Evolutionary conservation across 2,113 vertebrate species (phyloP).

Genomic region (Vulpes vulpes): DNA sequence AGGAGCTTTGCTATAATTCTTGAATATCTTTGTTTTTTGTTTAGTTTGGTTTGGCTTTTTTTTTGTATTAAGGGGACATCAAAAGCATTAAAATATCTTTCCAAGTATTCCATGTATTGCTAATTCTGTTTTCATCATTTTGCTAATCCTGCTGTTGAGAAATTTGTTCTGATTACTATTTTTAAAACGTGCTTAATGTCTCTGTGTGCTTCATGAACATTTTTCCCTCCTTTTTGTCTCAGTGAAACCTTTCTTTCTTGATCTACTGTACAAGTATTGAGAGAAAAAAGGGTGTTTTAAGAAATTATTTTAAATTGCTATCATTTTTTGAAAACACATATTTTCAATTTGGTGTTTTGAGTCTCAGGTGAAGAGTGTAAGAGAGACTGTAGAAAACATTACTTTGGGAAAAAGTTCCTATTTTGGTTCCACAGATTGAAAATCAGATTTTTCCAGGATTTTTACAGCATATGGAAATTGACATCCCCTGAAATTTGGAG

Average conservation of each 20-base stretch:
- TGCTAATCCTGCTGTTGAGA: slow-evolving; percentile 75
- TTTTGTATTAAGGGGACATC: slow-evolving; percentile 46
- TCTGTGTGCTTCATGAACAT: slow-evolving; percentile 69
- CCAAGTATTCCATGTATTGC: slow-evolving; percentile 68
- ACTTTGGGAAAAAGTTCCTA: slow-evolving; percentile 39
- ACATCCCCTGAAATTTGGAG: slow-evolving; percentile 76
- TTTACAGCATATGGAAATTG: slow-evolving; percentile 72
- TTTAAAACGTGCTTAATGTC: slow-evolving; percentile 76
- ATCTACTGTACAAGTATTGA: slow-evolving; percentile 82
- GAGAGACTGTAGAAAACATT: slow-evolving; percentile 78
- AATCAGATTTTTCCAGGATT: slow-evolving; percentile 71
- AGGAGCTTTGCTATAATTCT: slow-evolving; percentile 32
- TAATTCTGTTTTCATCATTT: slow-evolving; percentile 83
- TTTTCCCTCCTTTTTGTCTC: slow-evolving; percentile 70
- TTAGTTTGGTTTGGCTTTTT: background rate
- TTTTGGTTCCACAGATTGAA: slow-evolving; percentile 75
- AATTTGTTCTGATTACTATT: slow-evolving; percentile 78
- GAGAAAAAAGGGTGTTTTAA: slow-evolving; percentile 75
- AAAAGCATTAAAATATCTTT: slow-evolving; percentile 67
- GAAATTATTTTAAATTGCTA: slow-evolving; percentile 68
- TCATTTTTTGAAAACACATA: slow-evolving; percentile 77
- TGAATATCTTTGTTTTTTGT: slow-evolving; percentile 26
- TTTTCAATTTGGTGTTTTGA: slow-evolving; percentile 85
- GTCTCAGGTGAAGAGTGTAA: slow-evolving; percentile 74
- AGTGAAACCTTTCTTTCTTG: slow-evolving; percentile 82